Conservation (phyloP, 2,113 vertebrate genomes). For the Peucedramus taeniatus region DNA sequence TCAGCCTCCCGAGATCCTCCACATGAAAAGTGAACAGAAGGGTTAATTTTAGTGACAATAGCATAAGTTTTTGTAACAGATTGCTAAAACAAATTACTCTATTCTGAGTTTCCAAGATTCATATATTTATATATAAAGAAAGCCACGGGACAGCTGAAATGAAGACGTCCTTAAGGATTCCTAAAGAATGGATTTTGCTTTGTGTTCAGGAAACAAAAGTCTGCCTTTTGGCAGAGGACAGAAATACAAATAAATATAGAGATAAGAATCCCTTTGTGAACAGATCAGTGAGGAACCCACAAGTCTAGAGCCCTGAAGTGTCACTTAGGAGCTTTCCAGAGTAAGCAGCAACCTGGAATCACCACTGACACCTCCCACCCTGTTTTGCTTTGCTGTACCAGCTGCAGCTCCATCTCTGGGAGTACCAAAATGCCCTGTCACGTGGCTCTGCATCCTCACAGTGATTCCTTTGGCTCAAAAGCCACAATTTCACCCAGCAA, state of each 20-base stretch:
- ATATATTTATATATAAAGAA: background rate
- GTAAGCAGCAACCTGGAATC: background rate
- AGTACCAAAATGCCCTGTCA: background rate
- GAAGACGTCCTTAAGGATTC: background rate
- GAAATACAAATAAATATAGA: background rate
- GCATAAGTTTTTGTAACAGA: background rate
- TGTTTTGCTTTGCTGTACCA: background rate
- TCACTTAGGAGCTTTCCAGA: background rate
- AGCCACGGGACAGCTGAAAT: background rate
- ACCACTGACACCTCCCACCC: fast-evolving
- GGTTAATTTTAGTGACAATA: background rate
- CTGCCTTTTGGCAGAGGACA: background rate
- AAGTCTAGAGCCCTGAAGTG: background rate
- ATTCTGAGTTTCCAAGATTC: background rate
- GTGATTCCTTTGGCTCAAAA: background rate
- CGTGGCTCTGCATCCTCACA: background rate
- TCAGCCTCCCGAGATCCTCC: background rate
- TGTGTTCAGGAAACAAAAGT: background rate
- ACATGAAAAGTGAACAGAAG: background rate
- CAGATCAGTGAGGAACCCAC: background rate
- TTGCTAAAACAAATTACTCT: background rate
- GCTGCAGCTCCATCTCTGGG: background rate
- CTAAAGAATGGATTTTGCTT: background rate
- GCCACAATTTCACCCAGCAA: background rate
- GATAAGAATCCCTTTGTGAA: background rate